Evolutionary conservation across 2,888 invertebrate species (phyloP).

Genomic region (Tipula vernalis): DNA sequence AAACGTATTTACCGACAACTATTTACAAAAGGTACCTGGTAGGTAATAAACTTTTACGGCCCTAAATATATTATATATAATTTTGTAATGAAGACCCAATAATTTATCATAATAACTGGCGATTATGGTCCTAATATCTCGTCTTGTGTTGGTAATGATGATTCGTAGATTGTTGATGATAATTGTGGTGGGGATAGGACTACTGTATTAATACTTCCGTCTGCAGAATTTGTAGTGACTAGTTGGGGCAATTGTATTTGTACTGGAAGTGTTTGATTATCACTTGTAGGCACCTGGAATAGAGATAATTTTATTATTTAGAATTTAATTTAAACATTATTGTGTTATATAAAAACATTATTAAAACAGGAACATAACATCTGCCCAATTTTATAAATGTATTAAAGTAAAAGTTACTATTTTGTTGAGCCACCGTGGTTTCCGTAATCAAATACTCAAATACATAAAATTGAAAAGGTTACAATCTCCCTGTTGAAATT

Average conservation of each 20-base stretch:
- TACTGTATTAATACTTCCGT: slow-evolving; percentile 20
- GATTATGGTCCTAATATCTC: neutral
- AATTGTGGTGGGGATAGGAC: slow-evolving; percentile 15
- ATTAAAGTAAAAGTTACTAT: too few relatives aligned
- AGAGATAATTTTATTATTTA: neutral
- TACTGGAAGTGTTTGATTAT: slow-evolving; percentile 46
- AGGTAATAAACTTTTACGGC: neutral
- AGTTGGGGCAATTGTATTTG: slow-evolving; percentile 51
- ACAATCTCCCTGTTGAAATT: too few relatives aligned
- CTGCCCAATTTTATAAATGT: too few relatives aligned
- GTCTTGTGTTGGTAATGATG: neutral
- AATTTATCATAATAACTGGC: neutral
- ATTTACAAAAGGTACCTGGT: too few relatives aligned
- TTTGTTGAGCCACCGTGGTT: too few relatives aligned
- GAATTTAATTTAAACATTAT: too few relatives aligned
- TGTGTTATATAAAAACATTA: too few relatives aligned
- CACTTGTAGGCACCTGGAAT: slow-evolving; percentile 44
- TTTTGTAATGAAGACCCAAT: neutral
- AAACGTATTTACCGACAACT: too few relatives aligned
- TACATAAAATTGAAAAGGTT: too few relatives aligned
- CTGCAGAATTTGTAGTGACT: slow-evolving; percentile 21
- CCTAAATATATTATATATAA: neutral
- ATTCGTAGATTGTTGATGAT: neutral
- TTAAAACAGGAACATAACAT: too few relatives aligned
- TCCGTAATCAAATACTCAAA: too few relatives aligned